Base-by-base conservation (phyloP, 2,113 vertebrate genomes). In the Amphiprion percula region DNA sequence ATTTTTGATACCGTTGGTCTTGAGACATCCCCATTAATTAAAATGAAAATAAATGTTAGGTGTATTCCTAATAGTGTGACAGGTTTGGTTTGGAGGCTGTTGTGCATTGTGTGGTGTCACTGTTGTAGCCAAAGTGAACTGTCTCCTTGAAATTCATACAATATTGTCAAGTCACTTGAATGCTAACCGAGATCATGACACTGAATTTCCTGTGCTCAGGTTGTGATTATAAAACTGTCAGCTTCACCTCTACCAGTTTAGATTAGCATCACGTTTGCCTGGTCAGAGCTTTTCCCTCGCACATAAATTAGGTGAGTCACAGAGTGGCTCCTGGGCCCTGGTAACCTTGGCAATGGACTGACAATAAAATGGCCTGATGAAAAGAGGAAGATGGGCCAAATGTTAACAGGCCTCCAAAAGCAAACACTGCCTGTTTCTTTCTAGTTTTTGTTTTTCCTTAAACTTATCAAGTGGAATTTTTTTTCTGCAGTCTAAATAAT, bases 291-390 rank as follows among this genome's bases (percentile, higher is more conserved):
- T 81, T 75, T 69, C 58, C 17, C 74, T 61, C 62, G 19, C 77
- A 62, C 52, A 81, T 88, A 80, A 87, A 88, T 87, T 84, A 65
- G 63, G 24, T 66, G 21, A 65, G 65, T 87, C 80, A 80, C 77
- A 73, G 68, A 80, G 63, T 67, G 66, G 19, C 58, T 73, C 69
- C 67, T 26, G 47, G 65, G 66, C 66, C 65, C 83, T 82, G 87
- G 79, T 88, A 82, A 82, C 90, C 79, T 74, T 88, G 85, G 79
- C 54, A 61, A 52, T 84, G 74, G 77, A 67, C 84, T 62, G 87
- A 73, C 71, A 82, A 79, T 85, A 52, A 84, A 90, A 84, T 73
- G 53, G 81, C 64, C 66, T 60, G 28, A 66, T 70, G 72, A 82
- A 83, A 83, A 81, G 58, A 84, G 70, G 62, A 77, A 21, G 62